Percentiles rank a stretch among this genome's conserved stretches.
Evolutionary conservation across 2,888 invertebrate genomes (phyloP).

Genomic region (Synanthedon myopaeformis): DNA sequence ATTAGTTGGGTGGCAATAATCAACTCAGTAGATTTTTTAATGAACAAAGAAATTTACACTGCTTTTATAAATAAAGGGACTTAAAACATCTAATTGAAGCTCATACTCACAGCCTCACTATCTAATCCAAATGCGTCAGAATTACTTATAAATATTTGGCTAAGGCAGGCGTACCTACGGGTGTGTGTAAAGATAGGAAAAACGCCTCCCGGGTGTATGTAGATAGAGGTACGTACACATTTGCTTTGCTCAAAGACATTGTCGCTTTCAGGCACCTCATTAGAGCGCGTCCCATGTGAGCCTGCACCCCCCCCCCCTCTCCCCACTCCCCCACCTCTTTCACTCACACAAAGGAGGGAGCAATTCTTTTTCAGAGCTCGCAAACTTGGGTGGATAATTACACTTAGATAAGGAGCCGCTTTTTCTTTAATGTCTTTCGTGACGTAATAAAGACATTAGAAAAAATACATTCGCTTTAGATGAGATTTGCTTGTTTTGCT

Average conservation of each 20-base stretch:
- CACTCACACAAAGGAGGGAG: constrained; percentile 33
- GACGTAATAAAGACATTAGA: constrained; percentile 9
- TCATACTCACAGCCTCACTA: no score
- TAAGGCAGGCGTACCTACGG: not conserved
- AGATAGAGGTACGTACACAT: constrained; percentile 59
- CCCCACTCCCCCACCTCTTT: constrained; percentile 19
- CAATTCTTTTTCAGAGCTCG: constrained; percentile 64
- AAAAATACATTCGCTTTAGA: not conserved
- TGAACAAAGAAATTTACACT: no score
- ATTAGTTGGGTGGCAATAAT: no score
- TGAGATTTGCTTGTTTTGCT: not conserved
- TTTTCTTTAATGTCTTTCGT: constrained; percentile 29
- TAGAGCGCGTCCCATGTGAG: constrained; percentile 70
- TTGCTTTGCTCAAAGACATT: constrained; percentile 70
- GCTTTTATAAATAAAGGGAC: no score
- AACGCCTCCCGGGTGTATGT: constrained; percentile 52
- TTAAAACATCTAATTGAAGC: no score
- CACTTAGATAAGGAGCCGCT: constrained; percentile 53
- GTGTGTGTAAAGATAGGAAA: constrained; percentile 22
- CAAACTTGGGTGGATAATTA: constrained; percentile 67
- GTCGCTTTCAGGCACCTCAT: constrained; percentile 72
- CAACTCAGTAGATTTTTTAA: no score
- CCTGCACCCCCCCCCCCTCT: constrained; percentile 38
- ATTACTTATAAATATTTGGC: constrained; percentile 1
- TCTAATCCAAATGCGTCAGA: not conserved